These are phyloP conservation scores for Cyprinus carpio DNA, from an alignment of 2,113 vertebrate genomes.

Conservation along the genomic window DNA sequence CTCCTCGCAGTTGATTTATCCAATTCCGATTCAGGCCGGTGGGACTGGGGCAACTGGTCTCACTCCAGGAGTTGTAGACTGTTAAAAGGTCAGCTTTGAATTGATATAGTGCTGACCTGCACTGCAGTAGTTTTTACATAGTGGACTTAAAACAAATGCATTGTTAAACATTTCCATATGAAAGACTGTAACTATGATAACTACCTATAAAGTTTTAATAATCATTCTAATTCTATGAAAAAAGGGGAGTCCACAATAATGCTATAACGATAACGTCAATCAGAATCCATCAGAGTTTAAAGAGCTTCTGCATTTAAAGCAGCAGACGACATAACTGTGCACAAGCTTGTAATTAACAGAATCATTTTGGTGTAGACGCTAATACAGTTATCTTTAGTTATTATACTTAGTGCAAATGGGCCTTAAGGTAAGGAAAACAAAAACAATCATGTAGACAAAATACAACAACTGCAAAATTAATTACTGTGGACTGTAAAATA, in stretches of 20 bases:
- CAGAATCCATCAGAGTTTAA: constrained; percentile 45
- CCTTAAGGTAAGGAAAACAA: neutral
- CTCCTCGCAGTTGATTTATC: constrained; percentile 64
- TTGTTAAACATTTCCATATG: constrained; percentile 74
- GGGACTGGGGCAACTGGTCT: constrained; percentile 38
- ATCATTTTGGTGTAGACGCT: neutral
- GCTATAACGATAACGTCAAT: constrained; percentile 54
- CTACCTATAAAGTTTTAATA: too few relatives aligned
- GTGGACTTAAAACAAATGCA: constrained; percentile 65
- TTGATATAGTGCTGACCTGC: constrained; percentile 37
- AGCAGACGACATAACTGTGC: neutral
- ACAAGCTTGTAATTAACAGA: neutral
- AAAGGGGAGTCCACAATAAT: constrained; percentile 64
- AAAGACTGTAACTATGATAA: too few relatives aligned
- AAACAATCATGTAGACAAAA: neutral
- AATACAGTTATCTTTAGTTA: neutral
- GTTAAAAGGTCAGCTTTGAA: constrained; percentile 61
- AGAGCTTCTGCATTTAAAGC: constrained; percentile 45
- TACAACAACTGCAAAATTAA: constrained; percentile 64
- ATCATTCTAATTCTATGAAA: constrained; percentile 50
- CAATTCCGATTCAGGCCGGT: constrained; percentile 65
- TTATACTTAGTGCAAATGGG: neutral
- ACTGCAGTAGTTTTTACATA: constrained; percentile 55
- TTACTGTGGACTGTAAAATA: neutral
- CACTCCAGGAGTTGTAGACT: constrained; percentile 66